phyloP scores from a whole-genome alignment of 2,888 invertebrate species.

The Dione vanillae region DNA sequence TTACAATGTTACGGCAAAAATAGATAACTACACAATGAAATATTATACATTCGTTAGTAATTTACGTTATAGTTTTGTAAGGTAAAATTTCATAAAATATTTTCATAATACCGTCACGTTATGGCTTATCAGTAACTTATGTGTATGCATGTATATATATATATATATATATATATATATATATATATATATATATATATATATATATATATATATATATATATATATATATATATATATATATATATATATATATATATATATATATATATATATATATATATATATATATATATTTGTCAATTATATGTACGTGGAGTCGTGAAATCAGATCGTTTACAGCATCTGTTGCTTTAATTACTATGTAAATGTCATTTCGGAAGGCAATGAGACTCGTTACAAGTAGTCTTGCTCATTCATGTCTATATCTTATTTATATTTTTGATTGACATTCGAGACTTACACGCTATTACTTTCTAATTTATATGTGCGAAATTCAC shows the following conservation, averaged over 20 bases:
- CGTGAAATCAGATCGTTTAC: slow-evolving; percentile 9
- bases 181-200: too few species aligned
- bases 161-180: too few species aligned
- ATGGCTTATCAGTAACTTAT: not conserved
- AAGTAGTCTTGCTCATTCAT: slow-evolving; percentile 1
- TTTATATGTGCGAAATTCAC: too few species aligned
- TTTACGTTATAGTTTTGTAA: not conserved
- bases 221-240: too few species aligned
- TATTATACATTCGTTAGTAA: not conserved
- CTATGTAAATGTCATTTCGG: slow-evolving; percentile 15
- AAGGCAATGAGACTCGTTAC: slow-evolving; percentile 1
- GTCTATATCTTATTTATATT: not conserved
- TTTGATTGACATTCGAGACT: not conserved
- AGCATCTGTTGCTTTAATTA: slow-evolving; percentile 18
- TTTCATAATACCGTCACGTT: slow-evolving; percentile 3
- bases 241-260: too few species aligned
- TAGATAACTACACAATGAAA: not conserved
- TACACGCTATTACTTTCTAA: too few species aligned
- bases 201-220: too few species aligned
- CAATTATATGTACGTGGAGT: not conserved
- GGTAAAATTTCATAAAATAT: not conserved
- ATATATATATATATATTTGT: too few species aligned
- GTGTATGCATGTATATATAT: too few species aligned
- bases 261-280: too few species aligned
- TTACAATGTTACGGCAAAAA: too few species aligned